phyloP scores from a whole-genome alignment of 2,797 vertebrate species.

The Oophaga sylvatica region DNA sequence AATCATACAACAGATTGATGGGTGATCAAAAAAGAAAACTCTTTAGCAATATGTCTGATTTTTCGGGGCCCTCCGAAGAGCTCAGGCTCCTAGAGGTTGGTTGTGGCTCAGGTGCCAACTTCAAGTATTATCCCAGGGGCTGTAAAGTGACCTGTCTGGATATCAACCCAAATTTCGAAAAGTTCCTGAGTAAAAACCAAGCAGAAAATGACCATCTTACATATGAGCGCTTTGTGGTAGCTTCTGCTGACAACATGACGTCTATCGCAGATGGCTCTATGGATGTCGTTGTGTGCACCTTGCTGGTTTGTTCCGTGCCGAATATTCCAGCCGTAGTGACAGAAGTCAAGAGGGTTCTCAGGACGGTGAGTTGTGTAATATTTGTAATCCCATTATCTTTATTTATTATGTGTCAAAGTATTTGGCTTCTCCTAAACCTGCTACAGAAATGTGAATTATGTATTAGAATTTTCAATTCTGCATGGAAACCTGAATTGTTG shows the following conservation, averaged over 20 bases:
- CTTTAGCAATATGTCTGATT: slow-evolving; percentile 50
- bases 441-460: neutral
- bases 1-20: slow-evolving; percentile 44
- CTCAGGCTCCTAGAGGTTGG: slow-evolving; percentile 58
- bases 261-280: slow-evolving; percentile 69
- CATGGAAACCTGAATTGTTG: neutral
- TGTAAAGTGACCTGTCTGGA: slow-evolving; percentile 59
- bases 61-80: slow-evolving; percentile 14
- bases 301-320: slow-evolving; percentile 78
- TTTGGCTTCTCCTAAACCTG: neutral
- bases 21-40: slow-evolving; percentile 42
- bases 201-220: slow-evolving; percentile 69
- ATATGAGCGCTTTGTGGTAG: slow-evolving; percentile 72
- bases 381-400: neutral
- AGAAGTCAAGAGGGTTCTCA: slow-evolving; percentile 74
- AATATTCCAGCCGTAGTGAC: slow-evolving; percentile 68
- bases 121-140: slow-evolving; percentile 54
- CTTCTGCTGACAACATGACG: slow-evolving; percentile 75
- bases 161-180: slow-evolving; percentile 60
- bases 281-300: slow-evolving; percentile 78
- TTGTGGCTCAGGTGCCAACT: slow-evolving; percentile 61
- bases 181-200: slow-evolving; percentile 65
- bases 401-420: neutral
- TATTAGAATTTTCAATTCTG: neutral
- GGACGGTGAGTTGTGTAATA: slow-evolving; percentile 71